These are phyloP conservation scores for Tiliacea aurago DNA, from an alignment of 2,888 invertebrate species.

Conservation along the genomic window DNA sequence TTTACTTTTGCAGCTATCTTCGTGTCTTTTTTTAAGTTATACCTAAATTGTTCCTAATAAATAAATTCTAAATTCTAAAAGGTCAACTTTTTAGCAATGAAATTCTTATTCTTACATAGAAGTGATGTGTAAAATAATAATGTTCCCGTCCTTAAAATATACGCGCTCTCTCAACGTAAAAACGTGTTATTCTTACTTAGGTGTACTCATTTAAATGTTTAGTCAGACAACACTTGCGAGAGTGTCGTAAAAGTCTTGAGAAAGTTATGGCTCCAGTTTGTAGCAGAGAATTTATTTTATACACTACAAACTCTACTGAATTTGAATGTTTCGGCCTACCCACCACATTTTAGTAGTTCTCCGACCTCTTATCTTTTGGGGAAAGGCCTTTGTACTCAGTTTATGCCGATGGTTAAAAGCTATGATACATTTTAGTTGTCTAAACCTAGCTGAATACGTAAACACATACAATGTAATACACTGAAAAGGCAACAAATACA, in stretches of 20 bases:
- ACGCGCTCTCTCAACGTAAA: constrained; percentile 9
- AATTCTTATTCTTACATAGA: background rate
- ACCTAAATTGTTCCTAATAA: too few relatives aligned
- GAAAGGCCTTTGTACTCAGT: constrained; percentile 25
- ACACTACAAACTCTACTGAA: constrained; percentile 53
- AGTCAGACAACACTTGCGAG: constrained; percentile 67
- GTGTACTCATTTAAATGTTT: constrained; percentile 70
- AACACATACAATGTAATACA: constrained; percentile 11
- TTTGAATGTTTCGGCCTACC: constrained; percentile 58
- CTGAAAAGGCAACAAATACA: constrained; percentile 10
- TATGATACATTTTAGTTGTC: background rate
- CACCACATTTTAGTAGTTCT: constrained; percentile 39
- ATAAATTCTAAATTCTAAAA: too few relatives aligned
- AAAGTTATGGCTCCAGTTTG: constrained; percentile 71
- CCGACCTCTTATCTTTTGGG: constrained; percentile 30
- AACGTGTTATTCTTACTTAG: constrained; percentile 52
- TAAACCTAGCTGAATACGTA: background rate
- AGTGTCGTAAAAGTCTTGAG: constrained; percentile 69
- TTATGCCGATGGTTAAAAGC: constrained; percentile 22
- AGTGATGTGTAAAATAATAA: constrained; percentile 6
- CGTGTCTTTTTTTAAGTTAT: too few relatives aligned
- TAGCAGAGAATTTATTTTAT: constrained; percentile 68
- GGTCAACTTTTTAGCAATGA: background rate
- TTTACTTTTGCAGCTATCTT: too few relatives aligned
- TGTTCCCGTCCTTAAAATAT: constrained; percentile 21